phyloP scores from a whole-genome alignment of 2,797 vertebrate genomes.

The Nyctalus aviator region DNA sequence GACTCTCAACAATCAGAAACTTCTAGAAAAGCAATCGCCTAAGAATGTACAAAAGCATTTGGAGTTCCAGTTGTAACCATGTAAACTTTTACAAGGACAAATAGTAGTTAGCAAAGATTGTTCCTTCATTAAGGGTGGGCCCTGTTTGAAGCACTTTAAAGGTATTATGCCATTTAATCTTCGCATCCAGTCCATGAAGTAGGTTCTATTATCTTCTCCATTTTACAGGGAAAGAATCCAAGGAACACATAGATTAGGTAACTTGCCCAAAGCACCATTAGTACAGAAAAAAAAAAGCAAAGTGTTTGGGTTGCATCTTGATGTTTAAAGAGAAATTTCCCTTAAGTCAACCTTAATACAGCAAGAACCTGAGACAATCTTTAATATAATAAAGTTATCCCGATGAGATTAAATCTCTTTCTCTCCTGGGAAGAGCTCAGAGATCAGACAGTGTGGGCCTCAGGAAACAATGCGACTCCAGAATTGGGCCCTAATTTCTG shows the following conservation, averaged over 20 bases:
- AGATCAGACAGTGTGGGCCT: not conserved
- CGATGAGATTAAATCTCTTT: not conserved
- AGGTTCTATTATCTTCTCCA: not conserved
- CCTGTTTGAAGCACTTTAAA: not conserved
- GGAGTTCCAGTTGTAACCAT: not conserved
- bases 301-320: slow-evolving; percentile 58
- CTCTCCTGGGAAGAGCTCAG: slow-evolving; percentile 18
- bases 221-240: slow-evolving; percentile 39
- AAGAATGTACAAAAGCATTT: slow-evolving; percentile 33
- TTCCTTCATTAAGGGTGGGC: not conserved
- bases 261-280: slow-evolving; percentile 41
- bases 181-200: not conserved
- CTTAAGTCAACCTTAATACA: slow-evolving; percentile 64
- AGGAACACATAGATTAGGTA: slow-evolving; percentile 18
- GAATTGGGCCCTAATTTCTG: not conserved
- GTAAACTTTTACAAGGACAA: slow-evolving; percentile 42
- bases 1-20: slow-evolving; percentile 48
- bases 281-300: not conserved
- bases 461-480: not conserved
- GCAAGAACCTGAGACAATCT: slow-evolving; percentile 53
- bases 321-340: slow-evolving; percentile 60
- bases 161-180: slow-evolving; percentile 52
- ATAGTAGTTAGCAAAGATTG: not conserved
- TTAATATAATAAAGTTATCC: slow-evolving; percentile 54
- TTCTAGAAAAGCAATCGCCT: slow-evolving; percentile 37